These are phyloP conservation scores for Platysternon megacephalum DNA, from an alignment of 2,113 vertebrate species.

Conservation along the genomic window DNA sequence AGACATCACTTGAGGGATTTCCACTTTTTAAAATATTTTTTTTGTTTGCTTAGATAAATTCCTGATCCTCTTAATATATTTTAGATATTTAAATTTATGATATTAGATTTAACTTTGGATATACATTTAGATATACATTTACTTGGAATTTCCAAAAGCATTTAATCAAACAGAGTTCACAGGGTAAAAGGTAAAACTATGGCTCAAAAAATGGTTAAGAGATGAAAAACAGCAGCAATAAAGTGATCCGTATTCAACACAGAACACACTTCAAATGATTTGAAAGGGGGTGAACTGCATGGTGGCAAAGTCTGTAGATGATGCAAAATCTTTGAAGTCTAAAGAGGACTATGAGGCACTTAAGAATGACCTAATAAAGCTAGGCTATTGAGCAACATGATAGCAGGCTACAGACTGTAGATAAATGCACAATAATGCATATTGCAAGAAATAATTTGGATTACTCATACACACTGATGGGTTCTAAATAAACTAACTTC, in stretches of 20 bases:
- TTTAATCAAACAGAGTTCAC: neutral
- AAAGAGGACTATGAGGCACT: neutral
- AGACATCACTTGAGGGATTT: neutral
- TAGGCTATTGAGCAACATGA: constrained; percentile 18
- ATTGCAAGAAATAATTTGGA: neutral
- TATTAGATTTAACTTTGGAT: neutral
- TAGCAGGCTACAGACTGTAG: neutral
- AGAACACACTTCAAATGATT: neutral
- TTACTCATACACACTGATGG: neutral
- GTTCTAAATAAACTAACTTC: constrained; percentile 1
- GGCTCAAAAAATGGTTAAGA: neutral
- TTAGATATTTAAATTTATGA: neutral
- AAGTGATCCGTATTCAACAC: neutral
- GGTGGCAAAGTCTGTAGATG: neutral
- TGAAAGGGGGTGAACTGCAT: neutral
- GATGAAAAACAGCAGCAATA: neutral
- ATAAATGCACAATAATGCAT: accelerated
- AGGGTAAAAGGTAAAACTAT: neutral
- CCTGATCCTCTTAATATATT: neutral
- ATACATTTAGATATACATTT: neutral
- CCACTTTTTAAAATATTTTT: neutral
- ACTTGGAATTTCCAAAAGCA: neutral
- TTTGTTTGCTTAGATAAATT: neutral
- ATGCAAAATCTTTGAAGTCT: neutral
- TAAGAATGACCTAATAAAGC: constrained; percentile 24